Base-by-base conservation (phyloP, 2,888 invertebrate species). In the Nephrocerus scutellatus region DNA sequence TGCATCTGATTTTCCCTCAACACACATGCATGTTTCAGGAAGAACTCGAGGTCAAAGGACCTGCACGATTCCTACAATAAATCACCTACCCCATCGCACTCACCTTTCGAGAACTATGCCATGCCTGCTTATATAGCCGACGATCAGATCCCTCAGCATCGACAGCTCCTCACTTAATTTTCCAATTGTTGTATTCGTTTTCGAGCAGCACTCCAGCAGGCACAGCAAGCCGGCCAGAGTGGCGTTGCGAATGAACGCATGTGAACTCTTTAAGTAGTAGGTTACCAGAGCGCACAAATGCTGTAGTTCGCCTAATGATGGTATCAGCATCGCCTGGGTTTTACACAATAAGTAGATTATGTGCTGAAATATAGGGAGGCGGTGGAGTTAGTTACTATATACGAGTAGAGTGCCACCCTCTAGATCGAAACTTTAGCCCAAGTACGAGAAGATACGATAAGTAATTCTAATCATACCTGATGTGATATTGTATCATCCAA, bases 401-500 rank as follows among this genome's bases (percentile, higher is more conserved):
- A n/a, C n/a, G n/a, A n/a, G n/a, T n/a, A n/a, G n/a, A n/a, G n/a
- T n/a, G n/a, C n/a, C n/a, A n/a, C n/a, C n/a, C n/a, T n/a, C n/a
- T n/a, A n/a, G 15, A 24, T 12, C 14, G 5, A 9, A 14, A 32
- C 9, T 32, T 7, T 24, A 32, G 23, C 14, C n/a, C 3, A 15
- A 30, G 30, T 14, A 14, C 16, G 28, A 35, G 33, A 37, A 16
- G 13, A 35, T 19, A 37, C 10, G 12, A n/a, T 6, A 12, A 12
- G 14, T 30, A n/a, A n/a, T n/a, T n/a, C n/a, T n/a, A n/a, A n/a
- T n/a, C 49, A 29, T 48, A 66, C 66, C 56, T 84, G 82, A 67
- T 79, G 77, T 18, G 85, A 68, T 40, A 87, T 73, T 56, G 85
- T 84, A 66, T 89, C 87, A 60, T 88, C 86, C 38, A 72, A 67